Percentiles rank a stretch among this genome's conserved stretches.
phyloP scores from a whole-genome alignment of 2,797 vertebrate genomes.

The Lagorchestes hirsutus region DNA sequence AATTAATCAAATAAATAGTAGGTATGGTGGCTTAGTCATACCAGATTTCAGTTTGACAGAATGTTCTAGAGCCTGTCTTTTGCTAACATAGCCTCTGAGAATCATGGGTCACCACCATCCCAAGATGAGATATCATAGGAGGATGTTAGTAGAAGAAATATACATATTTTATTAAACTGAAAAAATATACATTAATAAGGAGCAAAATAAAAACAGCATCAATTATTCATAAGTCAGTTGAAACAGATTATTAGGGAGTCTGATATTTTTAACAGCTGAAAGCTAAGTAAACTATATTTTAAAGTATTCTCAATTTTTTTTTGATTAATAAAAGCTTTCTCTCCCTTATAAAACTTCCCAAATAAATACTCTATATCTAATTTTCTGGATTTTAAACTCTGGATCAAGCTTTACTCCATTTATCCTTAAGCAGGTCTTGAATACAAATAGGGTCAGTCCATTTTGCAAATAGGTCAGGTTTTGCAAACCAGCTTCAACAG shows the following conservation, averaged over 20 bases:
- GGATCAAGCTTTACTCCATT: background rate
- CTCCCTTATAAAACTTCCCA: background rate
- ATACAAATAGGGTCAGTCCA: background rate
- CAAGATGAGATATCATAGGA: background rate
- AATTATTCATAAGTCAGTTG: background rate
- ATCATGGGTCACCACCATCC: background rate
- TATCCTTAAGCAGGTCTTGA: background rate
- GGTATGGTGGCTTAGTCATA: no score
- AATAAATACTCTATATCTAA: background rate
- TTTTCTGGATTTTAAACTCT: conserved; percentile 1
- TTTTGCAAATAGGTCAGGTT: conserved; percentile 13
- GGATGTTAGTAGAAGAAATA: background rate
- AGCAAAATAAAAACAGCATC: background rate
- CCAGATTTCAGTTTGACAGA: background rate
- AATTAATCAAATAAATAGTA: no score
- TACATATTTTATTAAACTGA: background rate
- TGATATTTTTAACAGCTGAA: background rate
- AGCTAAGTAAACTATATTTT: background rate
- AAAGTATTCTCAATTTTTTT: background rate
- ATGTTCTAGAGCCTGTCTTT: background rate
- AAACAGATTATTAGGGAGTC: background rate
- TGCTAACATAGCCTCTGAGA: background rate
- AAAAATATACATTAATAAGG: background rate
- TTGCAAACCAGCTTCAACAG: background rate
- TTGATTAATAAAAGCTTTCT: background rate